Evolutionary conservation across 2,113 vertebrate genomes (phyloP).

Genomic region (Oreochromis niloticus): DNA sequence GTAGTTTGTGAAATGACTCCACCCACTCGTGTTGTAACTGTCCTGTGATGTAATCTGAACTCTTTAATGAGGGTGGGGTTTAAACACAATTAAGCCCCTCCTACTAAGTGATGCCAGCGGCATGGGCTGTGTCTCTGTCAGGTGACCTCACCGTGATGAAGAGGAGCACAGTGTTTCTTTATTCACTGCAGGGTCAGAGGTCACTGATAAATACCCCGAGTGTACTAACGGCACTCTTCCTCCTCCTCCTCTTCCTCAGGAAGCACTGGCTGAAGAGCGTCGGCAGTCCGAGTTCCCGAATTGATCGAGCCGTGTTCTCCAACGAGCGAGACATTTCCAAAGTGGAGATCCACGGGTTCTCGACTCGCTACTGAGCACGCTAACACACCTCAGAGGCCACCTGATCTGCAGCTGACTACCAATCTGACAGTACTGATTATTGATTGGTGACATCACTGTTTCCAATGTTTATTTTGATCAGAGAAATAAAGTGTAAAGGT

Average conservation of each 20-base stretch:
- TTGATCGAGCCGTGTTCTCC: conserved; percentile 77
- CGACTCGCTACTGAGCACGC: conserved; percentile 75
- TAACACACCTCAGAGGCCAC: neutral
- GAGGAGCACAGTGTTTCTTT: neutral
- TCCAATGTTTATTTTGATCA: neutral
- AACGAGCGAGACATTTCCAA: conserved; percentile 82
- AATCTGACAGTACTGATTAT: neutral
- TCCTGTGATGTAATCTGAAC: neutral
- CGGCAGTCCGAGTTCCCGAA: conserved; percentile 86
- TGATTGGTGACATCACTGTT: neutral
- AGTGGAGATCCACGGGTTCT: conserved; percentile 79
- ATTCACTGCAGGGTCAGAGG: neutral
- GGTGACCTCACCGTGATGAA: neutral
- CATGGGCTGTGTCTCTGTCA: neutral
- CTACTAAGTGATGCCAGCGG: neutral
- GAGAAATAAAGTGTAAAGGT: neutral
- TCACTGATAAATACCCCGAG: neutral
- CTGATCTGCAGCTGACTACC: neutral
- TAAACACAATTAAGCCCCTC: neutral
- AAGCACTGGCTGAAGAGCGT: conserved; percentile 83
- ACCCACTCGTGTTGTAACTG: neutral
- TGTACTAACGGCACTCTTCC: neutral
- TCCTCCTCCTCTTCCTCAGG: conserved; percentile 56
- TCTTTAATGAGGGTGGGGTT: neutral
- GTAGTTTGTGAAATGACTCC: neutral